Percentiles rank a stretch among this genome's conserved stretches.
These are phyloP conservation scores for Podarcis cretensis DNA, from an alignment of 2,113 vertebrate genomes.

Conservation along the genomic window DNA sequence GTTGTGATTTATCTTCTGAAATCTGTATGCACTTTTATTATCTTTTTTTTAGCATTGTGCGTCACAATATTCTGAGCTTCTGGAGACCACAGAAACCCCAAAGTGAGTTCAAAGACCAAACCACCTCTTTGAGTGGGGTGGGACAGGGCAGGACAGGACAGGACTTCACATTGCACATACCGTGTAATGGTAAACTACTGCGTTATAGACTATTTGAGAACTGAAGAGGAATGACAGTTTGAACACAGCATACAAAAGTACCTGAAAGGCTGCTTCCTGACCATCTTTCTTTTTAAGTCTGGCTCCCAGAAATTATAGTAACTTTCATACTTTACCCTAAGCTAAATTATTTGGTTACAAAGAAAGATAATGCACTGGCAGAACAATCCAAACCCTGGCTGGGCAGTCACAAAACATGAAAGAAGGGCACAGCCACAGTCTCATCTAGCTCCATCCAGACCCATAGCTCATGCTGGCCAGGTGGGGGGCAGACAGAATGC, in stretches of 20 bases:
- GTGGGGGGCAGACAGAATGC: too few relatives aligned
- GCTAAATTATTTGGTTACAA: not conserved
- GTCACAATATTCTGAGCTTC: slow-evolving; percentile 96
- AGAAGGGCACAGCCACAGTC: too few relatives aligned
- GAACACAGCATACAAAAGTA: not conserved
- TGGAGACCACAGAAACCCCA: slow-evolving; percentile 97
- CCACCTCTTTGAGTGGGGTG: not conserved
- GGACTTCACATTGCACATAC: fast-evolving
- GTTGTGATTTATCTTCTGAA: slow-evolving; percentile 2
- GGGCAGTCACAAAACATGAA: too few relatives aligned
- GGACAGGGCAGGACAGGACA: not conserved
- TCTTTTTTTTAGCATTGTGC: slow-evolving; percentile 89
- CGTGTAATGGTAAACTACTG: not conserved
- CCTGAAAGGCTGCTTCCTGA: not conserved
- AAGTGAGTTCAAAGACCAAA: slow-evolving; percentile 85
- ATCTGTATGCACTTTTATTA: slow-evolving; percentile 51
- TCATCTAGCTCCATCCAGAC: too few relatives aligned
- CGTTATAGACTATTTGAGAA: not conserved
- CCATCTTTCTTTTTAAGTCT: not conserved
- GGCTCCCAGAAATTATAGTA: not conserved
- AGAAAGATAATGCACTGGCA: not conserved
- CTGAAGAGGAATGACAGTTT: not conserved
- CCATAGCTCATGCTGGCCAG: too few relatives aligned
- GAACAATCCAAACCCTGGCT: too few relatives aligned
- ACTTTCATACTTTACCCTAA: not conserved